Conservation (phyloP, 2,888 invertebrate genomes). For the Globia sparganii region DNA sequence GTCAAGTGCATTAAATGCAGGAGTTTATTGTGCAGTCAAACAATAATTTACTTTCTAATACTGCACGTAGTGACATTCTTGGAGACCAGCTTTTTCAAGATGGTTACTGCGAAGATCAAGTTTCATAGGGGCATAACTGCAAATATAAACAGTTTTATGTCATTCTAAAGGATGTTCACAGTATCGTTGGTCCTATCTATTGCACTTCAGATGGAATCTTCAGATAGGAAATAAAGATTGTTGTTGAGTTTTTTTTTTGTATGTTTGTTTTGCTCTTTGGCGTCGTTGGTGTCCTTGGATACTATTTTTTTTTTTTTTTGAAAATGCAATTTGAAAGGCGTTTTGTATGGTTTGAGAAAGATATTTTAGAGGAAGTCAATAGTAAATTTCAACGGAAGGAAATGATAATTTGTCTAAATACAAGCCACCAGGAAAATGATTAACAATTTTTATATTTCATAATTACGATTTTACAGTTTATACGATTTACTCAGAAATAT, state of each 20-base stretch:
- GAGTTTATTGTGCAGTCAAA: constrained; percentile 43
- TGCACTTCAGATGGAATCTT: constrained; percentile 40
- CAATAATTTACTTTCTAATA: constrained; percentile 63
- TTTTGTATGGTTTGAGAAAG: not conserved
- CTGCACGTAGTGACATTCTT: constrained; percentile 45
- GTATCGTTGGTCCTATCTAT: constrained; percentile 24
- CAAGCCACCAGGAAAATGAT: constrained; percentile 15
- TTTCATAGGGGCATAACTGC: constrained; percentile 60
- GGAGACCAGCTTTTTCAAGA: constrained; percentile 48
- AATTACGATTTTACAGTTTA: constrained; percentile 12
- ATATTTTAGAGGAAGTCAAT: not conserved
- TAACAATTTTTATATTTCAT: not conserved
- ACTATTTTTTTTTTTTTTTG: not conserved
- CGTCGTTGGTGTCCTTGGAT: not conserved
- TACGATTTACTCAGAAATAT: constrained; percentile 40
- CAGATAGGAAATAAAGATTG: constrained; percentile 20
- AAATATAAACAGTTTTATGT: constrained; percentile 53
- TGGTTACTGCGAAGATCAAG: constrained; percentile 51
- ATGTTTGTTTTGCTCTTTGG: not conserved
- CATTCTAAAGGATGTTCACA: constrained; percentile 28
- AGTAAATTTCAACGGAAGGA: not conserved
- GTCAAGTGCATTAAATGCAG: constrained; percentile 37
- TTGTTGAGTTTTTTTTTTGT: not conserved
- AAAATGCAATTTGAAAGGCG: too few species aligned
- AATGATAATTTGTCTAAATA: not conserved